Evolutionary conservation across 2,113 vertebrate species (phyloP).

Genomic region (Asarcornis scutulata): DNA sequence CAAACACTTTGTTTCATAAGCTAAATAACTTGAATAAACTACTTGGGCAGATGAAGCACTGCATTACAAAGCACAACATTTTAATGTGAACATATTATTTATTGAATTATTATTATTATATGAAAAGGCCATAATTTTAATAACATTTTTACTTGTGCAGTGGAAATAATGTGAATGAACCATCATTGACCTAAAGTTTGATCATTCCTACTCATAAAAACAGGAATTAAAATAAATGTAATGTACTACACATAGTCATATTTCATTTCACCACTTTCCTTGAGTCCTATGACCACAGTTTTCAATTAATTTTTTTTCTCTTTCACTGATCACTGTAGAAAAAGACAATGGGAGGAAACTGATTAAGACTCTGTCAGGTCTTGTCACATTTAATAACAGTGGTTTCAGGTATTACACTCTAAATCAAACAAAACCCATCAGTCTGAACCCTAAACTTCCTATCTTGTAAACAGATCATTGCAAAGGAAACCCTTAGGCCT

Average conservation of each 20-base stretch:
- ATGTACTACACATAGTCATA: neutral
- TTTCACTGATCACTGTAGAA: neutral
- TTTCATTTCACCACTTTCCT: neutral
- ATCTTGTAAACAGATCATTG: neutral
- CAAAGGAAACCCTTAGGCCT: neutral
- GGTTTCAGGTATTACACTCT: neutral
- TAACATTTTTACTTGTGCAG: neutral
- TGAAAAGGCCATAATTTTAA: neutral
- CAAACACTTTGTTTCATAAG: neutral
- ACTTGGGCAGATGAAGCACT: neutral
- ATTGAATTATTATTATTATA: neutral
- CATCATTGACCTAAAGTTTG: neutral
- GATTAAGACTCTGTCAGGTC: slow-evolving; percentile 9
- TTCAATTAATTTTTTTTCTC: slow-evolving; percentile 6
- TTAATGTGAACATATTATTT: neutral
- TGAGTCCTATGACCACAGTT: neutral
- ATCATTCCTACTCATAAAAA: neutral
- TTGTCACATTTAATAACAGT: slow-evolving; percentile 9
- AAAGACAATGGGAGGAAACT: neutral
- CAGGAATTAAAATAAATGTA: neutral
- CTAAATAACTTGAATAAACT: neutral
- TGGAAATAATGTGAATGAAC: neutral
- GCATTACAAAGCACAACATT: neutral
- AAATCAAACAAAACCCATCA: neutral
- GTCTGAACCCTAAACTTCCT: neutral